Conservation (phyloP, 2,888 invertebrate species). For the Lasioglossum villosulum region DNA sequence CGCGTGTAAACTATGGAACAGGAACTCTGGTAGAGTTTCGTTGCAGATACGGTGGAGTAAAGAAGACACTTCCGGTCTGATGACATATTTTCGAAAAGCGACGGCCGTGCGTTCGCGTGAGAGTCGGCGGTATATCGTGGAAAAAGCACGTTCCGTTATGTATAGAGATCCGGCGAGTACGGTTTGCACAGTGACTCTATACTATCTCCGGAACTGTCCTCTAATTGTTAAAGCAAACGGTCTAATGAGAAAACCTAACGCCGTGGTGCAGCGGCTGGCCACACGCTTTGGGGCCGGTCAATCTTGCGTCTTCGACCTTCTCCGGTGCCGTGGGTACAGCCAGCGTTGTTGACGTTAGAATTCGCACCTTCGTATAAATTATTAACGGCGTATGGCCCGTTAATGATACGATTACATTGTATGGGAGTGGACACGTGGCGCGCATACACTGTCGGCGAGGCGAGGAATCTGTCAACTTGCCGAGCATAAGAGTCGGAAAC, state of each 20-base stretch:
- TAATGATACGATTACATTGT: constrained; percentile 59
- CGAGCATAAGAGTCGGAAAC: background rate
- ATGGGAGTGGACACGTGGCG: constrained; percentile 55
- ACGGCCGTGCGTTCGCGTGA: background rate
- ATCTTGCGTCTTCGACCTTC: constrained; percentile 50
- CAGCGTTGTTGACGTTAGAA: constrained; percentile 50
- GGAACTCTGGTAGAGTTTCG: background rate
- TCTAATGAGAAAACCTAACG: constrained; percentile 69
- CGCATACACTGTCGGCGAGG: constrained; percentile 31
- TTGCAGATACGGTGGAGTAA: background rate
- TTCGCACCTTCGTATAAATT: constrained; percentile 55
- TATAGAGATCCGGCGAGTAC: constrained; percentile 55
- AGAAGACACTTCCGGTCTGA: background rate
- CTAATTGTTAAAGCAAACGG: constrained; percentile 70
- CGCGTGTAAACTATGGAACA: background rate
- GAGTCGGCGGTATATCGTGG: constrained; percentile 10
- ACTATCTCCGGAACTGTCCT: constrained; percentile 65
- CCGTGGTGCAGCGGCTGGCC: constrained; percentile 49
- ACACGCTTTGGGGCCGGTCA: constrained; percentile 48
- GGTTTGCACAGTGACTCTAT: constrained; percentile 69
- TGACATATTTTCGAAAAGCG: background rate
- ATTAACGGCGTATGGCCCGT: constrained; percentile 46
- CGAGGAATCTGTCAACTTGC: background rate
- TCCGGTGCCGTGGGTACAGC: constrained; percentile 32
- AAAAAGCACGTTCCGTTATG: constrained; percentile 65